These are phyloP conservation scores for Poecilia wingei DNA, from an alignment of 2,797 vertebrate species.

Conservation along the genomic window DNA sequence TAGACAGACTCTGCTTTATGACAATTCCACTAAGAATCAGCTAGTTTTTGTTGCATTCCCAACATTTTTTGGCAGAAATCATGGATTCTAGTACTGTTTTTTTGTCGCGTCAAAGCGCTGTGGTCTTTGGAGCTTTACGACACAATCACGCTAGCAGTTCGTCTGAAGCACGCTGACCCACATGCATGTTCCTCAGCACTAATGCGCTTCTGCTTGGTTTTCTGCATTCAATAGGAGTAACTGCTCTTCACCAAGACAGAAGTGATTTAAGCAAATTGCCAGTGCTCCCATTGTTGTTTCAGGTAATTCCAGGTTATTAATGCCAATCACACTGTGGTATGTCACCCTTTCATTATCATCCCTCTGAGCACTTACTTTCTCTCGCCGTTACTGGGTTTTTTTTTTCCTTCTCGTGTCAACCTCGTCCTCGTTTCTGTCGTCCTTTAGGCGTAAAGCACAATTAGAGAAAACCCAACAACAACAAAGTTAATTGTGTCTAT, in stretches of 20 bases:
- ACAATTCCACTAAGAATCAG: too few species aligned
- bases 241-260: conserved; percentile 60
- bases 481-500: background rate
- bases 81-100: background rate
- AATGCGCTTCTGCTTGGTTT: conserved; percentile 42
- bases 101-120: background rate
- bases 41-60: background rate
- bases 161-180: background rate
- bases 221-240: conserved; percentile 23
- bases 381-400: conserved; percentile 11
- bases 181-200: conserved; percentile 64
- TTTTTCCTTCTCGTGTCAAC: conserved; percentile 33
- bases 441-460: background rate
- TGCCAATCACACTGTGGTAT: conserved; percentile 72
- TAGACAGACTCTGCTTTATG: too few species aligned
- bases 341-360: conserved; percentile 80
- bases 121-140: background rate
- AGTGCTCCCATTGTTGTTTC: conserved; percentile 81
- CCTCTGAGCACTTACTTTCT: conserved; percentile 70
- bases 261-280: conserved; percentile 77
- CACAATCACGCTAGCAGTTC: background rate
- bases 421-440: conserved; percentile 20
- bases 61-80: background rate
- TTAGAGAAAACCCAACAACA: background rate
- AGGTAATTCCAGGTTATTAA: conserved; percentile 84